Evolutionary conservation across 1,140 invertebrate genomes (phyloP).

Genomic region (Periplaneta americana): DNA sequence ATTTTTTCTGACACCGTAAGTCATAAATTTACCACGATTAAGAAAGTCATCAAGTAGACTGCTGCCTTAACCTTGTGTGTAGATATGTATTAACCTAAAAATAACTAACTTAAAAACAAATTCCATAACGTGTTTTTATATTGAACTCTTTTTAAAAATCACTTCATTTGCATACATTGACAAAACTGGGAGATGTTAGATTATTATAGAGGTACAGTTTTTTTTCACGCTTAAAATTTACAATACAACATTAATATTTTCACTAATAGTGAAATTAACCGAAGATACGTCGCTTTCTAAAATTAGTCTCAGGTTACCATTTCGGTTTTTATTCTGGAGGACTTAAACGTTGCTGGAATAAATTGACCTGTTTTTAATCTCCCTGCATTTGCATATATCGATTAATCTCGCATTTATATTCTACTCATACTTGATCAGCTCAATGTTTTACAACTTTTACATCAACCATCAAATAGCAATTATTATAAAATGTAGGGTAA

Average conservation of each 20-base stretch:
- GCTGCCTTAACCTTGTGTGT: background rate
- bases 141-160: background rate
- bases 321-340: background rate
- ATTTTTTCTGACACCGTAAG: background rate
- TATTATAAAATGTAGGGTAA: background rate
- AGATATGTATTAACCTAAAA: background rate
- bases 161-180: background rate
- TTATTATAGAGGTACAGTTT: background rate
- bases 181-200: background rate
- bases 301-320: background rate
- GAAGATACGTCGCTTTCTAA: background rate
- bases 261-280: background rate
- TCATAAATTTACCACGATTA: background rate
- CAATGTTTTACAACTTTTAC: no score
- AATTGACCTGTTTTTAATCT: background rate
- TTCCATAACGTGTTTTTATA: background rate
- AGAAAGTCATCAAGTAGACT: background rate
- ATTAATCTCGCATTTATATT: background rate
- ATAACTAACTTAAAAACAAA: background rate
- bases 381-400: background rate
- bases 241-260: background rate
- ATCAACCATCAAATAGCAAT: background rate
- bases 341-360: background rate
- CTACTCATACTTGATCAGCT: background rate
- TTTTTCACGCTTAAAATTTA: background rate